Evolutionary conservation across 92 coral and sea anemone species (phyloP).

Genomic region (Epizoanthus scotinus): DNA sequence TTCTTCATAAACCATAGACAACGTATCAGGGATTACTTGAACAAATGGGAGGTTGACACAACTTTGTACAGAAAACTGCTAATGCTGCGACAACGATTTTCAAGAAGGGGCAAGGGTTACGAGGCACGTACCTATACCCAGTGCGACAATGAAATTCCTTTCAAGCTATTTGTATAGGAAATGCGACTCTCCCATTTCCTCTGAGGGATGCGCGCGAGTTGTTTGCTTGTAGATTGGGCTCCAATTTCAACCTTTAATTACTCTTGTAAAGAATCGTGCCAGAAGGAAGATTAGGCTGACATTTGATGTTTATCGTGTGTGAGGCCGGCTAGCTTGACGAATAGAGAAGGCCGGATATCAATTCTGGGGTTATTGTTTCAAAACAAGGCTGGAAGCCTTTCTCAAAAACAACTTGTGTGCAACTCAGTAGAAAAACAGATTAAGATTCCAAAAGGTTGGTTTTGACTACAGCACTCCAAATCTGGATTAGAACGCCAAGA

Average conservation of each 20-base stretch:
- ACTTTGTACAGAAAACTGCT: background rate
- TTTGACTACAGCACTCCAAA: background rate
- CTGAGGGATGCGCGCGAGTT: constrained; percentile 20
- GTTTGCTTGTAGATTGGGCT: constrained; percentile 42
- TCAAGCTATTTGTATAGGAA: constrained; percentile 38
- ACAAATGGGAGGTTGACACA: background rate
- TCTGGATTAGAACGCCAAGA: background rate
- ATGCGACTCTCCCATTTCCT: constrained; percentile 41
- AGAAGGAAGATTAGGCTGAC: constrained; percentile 26
- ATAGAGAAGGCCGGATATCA: background rate
- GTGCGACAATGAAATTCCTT: constrained; percentile 34
- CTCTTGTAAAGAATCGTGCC: constrained; percentile 30
- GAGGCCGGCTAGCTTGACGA: background rate
- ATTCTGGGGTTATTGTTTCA: background rate
- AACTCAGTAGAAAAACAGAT: constrained; percentile 10
- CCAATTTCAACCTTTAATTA: constrained; percentile 45
- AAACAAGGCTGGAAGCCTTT: constrained; percentile 4
- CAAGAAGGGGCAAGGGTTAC: constrained; percentile 16
- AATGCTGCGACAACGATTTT: background rate
- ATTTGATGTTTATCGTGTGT: background rate
- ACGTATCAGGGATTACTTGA: background rate
- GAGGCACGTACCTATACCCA: constrained; percentile 5
- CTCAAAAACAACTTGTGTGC: background rate
- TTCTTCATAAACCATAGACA: background rate
- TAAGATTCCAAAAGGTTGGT: constrained; percentile 13